Conservation (phyloP, 23 tunicate species). For the Styela clava region DNA sequence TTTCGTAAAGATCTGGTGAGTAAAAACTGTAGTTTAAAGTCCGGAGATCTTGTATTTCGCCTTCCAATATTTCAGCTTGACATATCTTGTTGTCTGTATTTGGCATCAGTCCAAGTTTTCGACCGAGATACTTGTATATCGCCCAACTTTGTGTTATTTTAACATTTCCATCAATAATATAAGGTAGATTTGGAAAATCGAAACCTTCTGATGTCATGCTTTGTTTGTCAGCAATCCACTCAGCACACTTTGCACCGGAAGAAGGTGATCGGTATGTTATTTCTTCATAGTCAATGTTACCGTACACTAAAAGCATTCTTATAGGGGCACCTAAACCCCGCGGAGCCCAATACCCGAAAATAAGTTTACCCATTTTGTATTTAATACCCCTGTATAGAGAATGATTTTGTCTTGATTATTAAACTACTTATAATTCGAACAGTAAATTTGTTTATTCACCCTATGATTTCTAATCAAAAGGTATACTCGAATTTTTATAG, state of each 20-base stretch:
- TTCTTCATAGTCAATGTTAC: conserved; percentile 24
- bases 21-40: conserved; percentile 11
- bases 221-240: not conserved
- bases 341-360: conserved; percentile 34
- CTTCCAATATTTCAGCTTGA: conserved; percentile 33
- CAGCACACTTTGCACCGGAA: not conserved
- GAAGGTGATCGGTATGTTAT: not conserved
- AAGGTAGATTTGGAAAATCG: conserved; percentile 65
- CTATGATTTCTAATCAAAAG: no score
- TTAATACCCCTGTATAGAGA: no score
- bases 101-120: conserved; percentile 36
- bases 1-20: conserved; percentile 20
- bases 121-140: conserved; percentile 35
- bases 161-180: conserved; percentile 55
- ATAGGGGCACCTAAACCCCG: conserved; percentile 28
- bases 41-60: conserved; percentile 30
- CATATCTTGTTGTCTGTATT: not conserved
- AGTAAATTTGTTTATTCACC: no score
- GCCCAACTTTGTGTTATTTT: conserved; percentile 35
- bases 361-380: conserved; percentile 12
- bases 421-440: no score
- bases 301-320: conserved; percentile 42
- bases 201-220: conserved; percentile 4
- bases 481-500: no score
- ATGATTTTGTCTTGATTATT: no score